Conservation (phyloP, 1,140 invertebrate species). For the Popillia japonica region DNA sequence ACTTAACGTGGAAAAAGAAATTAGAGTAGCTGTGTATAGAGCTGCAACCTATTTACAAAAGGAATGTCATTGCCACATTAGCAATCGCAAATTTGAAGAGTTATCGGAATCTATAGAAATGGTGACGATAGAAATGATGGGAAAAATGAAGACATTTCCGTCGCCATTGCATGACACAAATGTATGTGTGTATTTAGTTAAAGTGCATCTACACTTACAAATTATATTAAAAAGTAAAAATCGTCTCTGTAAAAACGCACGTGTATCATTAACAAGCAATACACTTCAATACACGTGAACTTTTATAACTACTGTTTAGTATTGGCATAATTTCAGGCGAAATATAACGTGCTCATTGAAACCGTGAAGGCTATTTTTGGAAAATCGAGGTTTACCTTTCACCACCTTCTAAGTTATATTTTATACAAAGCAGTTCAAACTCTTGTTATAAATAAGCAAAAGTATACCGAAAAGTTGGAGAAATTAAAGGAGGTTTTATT, state of each 20-base stretch:
- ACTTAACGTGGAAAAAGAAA: neutral
- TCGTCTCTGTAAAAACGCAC: no score
- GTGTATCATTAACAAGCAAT: no score
- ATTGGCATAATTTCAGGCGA: neutral
- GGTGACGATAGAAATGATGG: no score
- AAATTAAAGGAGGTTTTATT: neutral
- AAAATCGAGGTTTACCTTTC: constrained; percentile 17
- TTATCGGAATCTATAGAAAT: neutral
- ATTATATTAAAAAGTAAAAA: no score
- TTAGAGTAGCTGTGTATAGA: neutral
- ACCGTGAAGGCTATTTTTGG: neutral
- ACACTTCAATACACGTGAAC: no score
- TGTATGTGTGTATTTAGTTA: neutral
- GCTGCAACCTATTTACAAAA: neutral
- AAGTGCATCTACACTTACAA: no score
- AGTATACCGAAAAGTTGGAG: constrained; percentile 10
- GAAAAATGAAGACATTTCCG: neutral
- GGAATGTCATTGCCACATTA: neutral
- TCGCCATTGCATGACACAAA: neutral
- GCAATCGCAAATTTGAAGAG: constrained; percentile 11
- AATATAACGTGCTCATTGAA: neutral
- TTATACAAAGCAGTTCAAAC: neutral
- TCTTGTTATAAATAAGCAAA: neutral
- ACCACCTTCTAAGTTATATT: neutral
- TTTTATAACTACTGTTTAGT: neutral